Conservation (phyloP, 2,797 vertebrate genomes). For the Oreochromis grahami region DNA sequence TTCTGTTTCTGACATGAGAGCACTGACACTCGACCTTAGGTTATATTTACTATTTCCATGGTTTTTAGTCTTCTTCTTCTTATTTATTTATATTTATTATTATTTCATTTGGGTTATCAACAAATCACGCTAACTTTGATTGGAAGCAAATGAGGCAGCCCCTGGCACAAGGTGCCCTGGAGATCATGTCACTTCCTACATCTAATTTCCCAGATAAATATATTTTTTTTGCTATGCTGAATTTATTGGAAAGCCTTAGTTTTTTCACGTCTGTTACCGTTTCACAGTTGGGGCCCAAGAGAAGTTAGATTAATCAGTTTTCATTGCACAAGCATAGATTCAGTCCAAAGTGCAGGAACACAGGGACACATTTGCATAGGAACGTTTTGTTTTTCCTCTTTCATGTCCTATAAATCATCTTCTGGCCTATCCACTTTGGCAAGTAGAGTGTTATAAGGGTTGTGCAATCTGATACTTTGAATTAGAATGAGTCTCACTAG, state of each 20-base stretch:
- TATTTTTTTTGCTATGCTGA: background rate
- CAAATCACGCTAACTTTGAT: background rate
- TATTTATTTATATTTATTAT: background rate
- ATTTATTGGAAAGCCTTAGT: background rate
- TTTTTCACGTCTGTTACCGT: background rate
- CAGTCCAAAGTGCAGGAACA: background rate
- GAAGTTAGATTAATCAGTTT: background rate
- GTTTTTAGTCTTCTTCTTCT: fast-evolving
- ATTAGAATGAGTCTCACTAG: background rate
- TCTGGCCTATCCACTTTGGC: fast-evolving
- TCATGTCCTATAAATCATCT: background rate
- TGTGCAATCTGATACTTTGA: fast-evolving
- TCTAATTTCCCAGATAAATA: background rate
- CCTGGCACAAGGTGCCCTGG: background rate
- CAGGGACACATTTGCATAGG: background rate
- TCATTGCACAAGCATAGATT: background rate
- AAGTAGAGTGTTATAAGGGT: background rate
- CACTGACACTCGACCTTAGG: background rate
- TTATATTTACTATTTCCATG: background rate
- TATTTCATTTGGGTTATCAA: background rate
- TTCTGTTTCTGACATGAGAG: background rate
- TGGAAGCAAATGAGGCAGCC: background rate
- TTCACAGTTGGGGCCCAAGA: background rate
- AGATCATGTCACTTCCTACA: background rate
- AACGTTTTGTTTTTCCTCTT: background rate